Conservation (phyloP, 1,140 invertebrate species). For the Armadillidium nasatum region DNA sequence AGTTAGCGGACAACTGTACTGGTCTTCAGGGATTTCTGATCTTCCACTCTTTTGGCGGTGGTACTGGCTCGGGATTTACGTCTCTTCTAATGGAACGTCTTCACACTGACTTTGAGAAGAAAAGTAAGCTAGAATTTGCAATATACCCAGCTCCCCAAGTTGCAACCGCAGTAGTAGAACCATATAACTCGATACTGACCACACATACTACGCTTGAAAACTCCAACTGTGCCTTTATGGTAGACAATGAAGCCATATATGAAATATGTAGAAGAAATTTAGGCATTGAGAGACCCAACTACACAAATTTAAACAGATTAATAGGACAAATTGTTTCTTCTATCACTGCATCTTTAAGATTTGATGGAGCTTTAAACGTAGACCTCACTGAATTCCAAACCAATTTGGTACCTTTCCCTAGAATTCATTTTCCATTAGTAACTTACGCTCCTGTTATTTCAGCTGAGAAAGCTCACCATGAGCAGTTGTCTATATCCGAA, state of each 20-base stretch:
- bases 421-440: constrained; percentile 76
- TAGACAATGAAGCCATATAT: constrained; percentile 85
- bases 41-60: constrained; percentile 55
- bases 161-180: constrained; percentile 52
- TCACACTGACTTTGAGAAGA: constrained; percentile 62
- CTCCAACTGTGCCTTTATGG: constrained; percentile 78
- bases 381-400: constrained; percentile 87
- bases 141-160: constrained; percentile 81
- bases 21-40: constrained; percentile 65
- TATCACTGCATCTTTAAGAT: constrained; percentile 79
- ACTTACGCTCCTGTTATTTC: constrained; percentile 81
- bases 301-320: constrained; percentile 70
- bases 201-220: constrained; percentile 75
- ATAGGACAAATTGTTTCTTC: constrained; percentile 82
- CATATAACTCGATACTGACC: constrained; percentile 67
- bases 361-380: constrained; percentile 82
- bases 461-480: constrained; percentile 80
- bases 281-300: constrained; percentile 78
- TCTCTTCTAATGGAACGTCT: constrained; percentile 67
- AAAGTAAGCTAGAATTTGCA: constrained; percentile 68
- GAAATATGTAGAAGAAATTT: constrained; percentile 84
- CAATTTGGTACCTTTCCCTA: constrained; percentile 77
- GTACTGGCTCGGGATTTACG: constrained; percentile 58
- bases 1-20: constrained; percentile 70
- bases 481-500: constrained; percentile 73